Conservation (phyloP, 2,797 vertebrate species). For the Phrynocephalus vlangalii region DNA sequence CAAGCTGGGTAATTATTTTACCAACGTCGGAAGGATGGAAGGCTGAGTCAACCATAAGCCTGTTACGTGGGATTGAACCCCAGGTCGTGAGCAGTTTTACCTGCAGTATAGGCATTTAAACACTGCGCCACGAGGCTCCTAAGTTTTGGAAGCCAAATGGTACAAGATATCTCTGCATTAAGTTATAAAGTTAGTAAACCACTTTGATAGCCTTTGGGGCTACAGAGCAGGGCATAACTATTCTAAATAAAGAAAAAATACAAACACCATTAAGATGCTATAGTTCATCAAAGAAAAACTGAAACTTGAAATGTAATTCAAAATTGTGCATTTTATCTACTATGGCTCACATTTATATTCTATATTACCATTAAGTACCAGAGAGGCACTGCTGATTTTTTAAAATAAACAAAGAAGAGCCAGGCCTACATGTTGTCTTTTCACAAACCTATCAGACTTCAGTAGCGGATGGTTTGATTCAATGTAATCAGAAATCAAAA, state of each 20-base stretch:
- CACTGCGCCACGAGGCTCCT: too few relatives aligned
- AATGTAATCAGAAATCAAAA: background rate
- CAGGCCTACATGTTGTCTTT: background rate
- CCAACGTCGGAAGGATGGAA: too few relatives aligned
- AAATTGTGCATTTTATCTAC: background rate
- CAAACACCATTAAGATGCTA: background rate
- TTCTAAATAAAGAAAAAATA: background rate
- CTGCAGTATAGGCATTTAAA: too few relatives aligned
- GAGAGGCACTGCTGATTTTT: background rate
- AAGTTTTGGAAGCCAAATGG: too few relatives aligned
- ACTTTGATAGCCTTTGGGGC: background rate
- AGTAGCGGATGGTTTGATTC: background rate
- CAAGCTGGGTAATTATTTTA: too few relatives aligned
- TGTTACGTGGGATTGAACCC: too few relatives aligned
- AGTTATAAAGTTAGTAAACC: background rate
- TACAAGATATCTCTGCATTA: too few relatives aligned
- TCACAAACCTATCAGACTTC: background rate
- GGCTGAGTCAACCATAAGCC: too few relatives aligned
- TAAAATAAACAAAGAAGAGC: background rate
- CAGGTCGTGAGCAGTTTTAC: too few relatives aligned
- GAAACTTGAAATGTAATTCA: background rate
- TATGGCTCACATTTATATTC: background rate
- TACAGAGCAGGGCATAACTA: background rate
- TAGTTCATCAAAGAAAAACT: background rate
- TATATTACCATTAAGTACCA: background rate